A percentile compares a stretch with the other conserved stretches of the same genome.
Conservation (phyloP, 2,113 vertebrate genomes). For the Pagrus major region DNA sequence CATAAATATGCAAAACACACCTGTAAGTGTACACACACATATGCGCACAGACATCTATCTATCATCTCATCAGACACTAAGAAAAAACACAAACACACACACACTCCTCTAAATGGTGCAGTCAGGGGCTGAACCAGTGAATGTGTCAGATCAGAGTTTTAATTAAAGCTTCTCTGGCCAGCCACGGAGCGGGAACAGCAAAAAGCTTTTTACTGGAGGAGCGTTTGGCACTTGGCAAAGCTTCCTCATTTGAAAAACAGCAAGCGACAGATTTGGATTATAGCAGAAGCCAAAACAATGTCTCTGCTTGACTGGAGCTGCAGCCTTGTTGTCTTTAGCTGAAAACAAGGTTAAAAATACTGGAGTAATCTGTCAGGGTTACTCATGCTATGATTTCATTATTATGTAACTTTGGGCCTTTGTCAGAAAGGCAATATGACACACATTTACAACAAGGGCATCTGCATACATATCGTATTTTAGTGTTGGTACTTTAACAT, state of each 20-base stretch:
- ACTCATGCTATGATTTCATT: slow-evolving; percentile 39
- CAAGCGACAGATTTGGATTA: slow-evolving; percentile 66
- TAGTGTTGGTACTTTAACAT: background rate
- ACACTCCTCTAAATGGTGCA: background rate
- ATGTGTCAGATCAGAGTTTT: slow-evolving; percentile 66
- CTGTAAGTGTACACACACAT: background rate
- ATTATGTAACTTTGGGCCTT: slow-evolving; percentile 19
- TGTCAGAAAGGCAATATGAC: slow-evolving; percentile 19
- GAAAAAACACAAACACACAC: background rate
- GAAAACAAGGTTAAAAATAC: slow-evolving; percentile 51
- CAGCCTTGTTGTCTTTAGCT: slow-evolving; percentile 44
- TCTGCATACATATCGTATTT: slow-evolving; percentile 3
- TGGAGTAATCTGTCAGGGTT: slow-evolving; percentile 27
- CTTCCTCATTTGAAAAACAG: slow-evolving; percentile 63
- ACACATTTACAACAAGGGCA: background rate
- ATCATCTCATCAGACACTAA: no score
- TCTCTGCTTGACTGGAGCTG: slow-evolving; percentile 51
- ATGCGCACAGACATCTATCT: no score
- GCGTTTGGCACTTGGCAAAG: slow-evolving; percentile 58
- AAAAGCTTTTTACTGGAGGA: slow-evolving; percentile 69
- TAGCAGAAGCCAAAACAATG: slow-evolving; percentile 58
- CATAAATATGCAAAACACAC: slow-evolving; percentile 35
- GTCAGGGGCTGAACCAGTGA: slow-evolving; percentile 30
- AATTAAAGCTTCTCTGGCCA: slow-evolving; percentile 64
- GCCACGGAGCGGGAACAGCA: slow-evolving; percentile 57